Conservation (phyloP, 2,888 invertebrate genomes). For the Busseola fusca region DNA sequence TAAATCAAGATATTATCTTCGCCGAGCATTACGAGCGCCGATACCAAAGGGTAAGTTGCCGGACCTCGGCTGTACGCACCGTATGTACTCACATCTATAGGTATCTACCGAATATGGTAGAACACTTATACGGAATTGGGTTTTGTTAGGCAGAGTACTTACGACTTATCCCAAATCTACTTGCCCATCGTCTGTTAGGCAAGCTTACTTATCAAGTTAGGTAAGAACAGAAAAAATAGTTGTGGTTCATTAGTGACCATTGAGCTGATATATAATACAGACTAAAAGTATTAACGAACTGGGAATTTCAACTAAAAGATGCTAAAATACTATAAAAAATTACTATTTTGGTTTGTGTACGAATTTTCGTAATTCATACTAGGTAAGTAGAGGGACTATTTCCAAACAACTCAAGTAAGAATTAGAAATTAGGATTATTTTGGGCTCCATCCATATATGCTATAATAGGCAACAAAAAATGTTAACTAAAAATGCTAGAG, state of each 20-base stretch:
- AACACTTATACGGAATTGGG: constrained; percentile 4
- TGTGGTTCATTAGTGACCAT: no score
- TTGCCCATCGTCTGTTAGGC: no score
- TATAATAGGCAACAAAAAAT: background rate
- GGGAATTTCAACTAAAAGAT: background rate
- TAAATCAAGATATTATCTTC: constrained; percentile 88
- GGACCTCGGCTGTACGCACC: constrained; percentile 65
- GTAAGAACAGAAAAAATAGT: no score
- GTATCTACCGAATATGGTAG: constrained; percentile 36
- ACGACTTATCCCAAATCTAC: background rate
- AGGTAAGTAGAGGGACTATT: background rate
- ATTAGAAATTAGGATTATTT: background rate
- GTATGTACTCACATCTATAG: constrained; percentile 44
- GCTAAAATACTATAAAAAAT: background rate
- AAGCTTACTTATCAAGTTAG: no score
- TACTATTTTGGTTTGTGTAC: background rate
- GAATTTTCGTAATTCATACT: background rate
- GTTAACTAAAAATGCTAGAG: background rate
- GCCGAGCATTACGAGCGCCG: constrained; percentile 80
- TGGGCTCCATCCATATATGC: no score
- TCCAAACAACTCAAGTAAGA: background rate
- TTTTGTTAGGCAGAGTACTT: constrained; percentile 1
- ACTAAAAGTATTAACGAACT: background rate
- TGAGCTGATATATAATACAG: background rate
- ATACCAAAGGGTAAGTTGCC: constrained; percentile 81